Percentiles rank a stretch among this genome's conserved stretches.
These are phyloP conservation scores for Pachypanchax playfairii DNA, from an alignment of 2,113 vertebrate genomes.

Conservation along the genomic window DNA sequence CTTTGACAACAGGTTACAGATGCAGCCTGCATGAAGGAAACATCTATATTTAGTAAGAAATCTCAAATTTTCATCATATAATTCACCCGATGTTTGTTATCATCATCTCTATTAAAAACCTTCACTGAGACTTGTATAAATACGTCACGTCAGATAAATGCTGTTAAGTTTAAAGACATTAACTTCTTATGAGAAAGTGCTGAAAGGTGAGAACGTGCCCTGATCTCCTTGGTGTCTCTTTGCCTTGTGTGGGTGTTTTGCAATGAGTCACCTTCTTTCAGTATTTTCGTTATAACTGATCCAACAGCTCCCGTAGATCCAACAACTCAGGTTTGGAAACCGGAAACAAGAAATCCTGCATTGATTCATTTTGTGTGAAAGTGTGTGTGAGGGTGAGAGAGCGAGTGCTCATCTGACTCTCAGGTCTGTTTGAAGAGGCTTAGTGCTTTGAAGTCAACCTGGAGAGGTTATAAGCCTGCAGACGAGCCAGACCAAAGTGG, in stretches of 20 bases:
- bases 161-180: neutral
- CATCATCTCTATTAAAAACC: no score
- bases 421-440: conserved; percentile 74
- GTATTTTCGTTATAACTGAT: conserved; percentile 13
- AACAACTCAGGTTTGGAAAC: conserved; percentile 25
- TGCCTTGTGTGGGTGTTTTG: conserved; percentile 42
- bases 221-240: conserved; percentile 48
- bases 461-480: conserved; percentile 51
- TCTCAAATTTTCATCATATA: neutral
- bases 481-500: conserved; percentile 61
- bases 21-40: neutral
- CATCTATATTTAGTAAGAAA: neutral
- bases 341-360: conserved; percentile 18
- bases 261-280: conserved; percentile 49
- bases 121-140: conserved; percentile 9
- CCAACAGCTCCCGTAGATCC: conserved; percentile 11
- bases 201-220: conserved; percentile 5
- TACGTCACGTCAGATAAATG: conserved; percentile 9
- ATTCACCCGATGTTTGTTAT: no score
- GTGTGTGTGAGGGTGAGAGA: conserved; percentile 4
- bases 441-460: conserved; percentile 74
- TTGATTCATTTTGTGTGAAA: conserved; percentile 19
- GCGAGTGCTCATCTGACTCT: conserved; percentile 44
- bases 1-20: conserved; percentile 12
- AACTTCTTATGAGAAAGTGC: neutral